These are phyloP conservation scores for Danio tinwini DNA, from an alignment of 2,797 vertebrate species.

Conservation along the genomic window DNA sequence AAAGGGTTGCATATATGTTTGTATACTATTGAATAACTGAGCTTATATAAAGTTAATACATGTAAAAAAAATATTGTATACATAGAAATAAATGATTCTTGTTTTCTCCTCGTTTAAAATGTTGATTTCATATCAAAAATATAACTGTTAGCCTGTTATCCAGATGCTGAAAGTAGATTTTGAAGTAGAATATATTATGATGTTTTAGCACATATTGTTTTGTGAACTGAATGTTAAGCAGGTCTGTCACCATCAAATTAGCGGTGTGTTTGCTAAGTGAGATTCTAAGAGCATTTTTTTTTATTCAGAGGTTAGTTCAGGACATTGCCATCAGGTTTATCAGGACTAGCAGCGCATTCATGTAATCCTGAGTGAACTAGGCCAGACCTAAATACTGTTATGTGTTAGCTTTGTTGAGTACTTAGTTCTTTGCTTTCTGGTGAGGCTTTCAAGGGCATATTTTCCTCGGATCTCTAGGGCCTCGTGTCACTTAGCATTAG, in stretches of 20 bases:
- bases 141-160: background rate
- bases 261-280: background rate
- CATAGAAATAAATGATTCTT: background rate
- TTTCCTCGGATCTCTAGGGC: conserved; percentile 22
- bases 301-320: background rate
- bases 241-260: conserved; percentile 1
- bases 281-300: background rate
- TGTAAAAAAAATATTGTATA: too few species aligned
- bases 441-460: conserved; percentile 17
- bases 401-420: conserved; percentile 14
- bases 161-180: background rate
- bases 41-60: background rate
- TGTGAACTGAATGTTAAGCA: background rate
- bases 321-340: background rate
- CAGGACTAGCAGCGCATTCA: background rate
- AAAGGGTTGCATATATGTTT: background rate
- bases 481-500: conserved; percentile 39
- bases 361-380: background rate
- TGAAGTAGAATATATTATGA: background rate
- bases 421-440: conserved; percentile 1
- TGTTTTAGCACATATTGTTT: conserved; percentile 5
- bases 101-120: background rate
- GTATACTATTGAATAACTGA: background rate
- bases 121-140: background rate
- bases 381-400: background rate